Conservation (phyloP, 2,797 vertebrate species). For the Bradypodion ventrale region DNA sequence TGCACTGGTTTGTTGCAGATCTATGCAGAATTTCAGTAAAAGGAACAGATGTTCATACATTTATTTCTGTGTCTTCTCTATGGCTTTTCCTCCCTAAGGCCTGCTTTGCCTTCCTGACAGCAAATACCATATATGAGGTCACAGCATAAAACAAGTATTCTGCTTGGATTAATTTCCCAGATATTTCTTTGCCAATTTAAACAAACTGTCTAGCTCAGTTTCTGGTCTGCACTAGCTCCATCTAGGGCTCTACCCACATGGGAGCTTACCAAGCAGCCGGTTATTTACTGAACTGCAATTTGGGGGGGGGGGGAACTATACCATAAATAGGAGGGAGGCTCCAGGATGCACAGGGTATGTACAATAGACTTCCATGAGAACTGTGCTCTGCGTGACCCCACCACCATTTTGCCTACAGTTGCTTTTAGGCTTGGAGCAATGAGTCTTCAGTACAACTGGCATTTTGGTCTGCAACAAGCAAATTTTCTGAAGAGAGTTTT, state of each 20-base stretch:
- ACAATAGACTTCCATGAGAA: not conserved
- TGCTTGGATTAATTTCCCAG: constrained; percentile 25
- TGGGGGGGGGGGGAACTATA: constrained; percentile 9
- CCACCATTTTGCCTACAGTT: not conserved
- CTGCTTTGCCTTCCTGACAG: constrained; percentile 20
- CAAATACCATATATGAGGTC: constrained; percentile 51
- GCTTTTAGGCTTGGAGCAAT: not conserved
- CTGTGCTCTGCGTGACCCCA: not conserved
- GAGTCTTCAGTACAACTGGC: not conserved
- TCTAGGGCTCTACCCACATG: constrained; percentile 8
- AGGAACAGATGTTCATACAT: constrained; percentile 22
- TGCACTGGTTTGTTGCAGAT: not conserved
- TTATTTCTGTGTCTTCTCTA: constrained; percentile 21
- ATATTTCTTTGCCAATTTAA: not conserved
- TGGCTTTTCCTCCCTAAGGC: not conserved
- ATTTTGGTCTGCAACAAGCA: not conserved
- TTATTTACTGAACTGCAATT: constrained; percentile 3
- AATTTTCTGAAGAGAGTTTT: too few species aligned
- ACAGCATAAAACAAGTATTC: constrained; percentile 19
- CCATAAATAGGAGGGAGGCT: constrained; percentile 24
- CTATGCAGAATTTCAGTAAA: not conserved
- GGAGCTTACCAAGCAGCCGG: not conserved
- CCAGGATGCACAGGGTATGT: not conserved
- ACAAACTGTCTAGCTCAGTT: not conserved
- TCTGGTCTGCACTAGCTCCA: constrained; percentile 5